Conservation (phyloP, 2,113 vertebrate genomes). For the Neodon shergylaensis region DNA sequence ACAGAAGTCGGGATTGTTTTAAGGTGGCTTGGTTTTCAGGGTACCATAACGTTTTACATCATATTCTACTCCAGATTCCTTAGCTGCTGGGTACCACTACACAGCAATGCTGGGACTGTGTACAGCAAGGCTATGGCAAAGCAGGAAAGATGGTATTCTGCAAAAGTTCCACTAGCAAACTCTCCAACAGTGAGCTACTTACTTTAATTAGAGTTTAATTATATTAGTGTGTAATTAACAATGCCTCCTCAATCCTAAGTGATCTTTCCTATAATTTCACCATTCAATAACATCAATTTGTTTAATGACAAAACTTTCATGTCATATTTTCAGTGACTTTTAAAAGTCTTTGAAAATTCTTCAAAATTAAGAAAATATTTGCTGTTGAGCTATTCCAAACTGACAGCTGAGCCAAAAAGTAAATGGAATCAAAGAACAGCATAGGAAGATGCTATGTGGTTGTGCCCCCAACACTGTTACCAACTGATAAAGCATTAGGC, state of each 20-base stretch:
- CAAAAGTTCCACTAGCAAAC: constrained; percentile 27
- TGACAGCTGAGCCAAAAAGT: not conserved
- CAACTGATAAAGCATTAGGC: not conserved
- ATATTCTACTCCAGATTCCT: not conserved
- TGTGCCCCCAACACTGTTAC: not conserved
- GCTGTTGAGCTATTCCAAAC: not conserved
- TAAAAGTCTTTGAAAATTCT: constrained; percentile 47
- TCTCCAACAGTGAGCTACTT: not conserved
- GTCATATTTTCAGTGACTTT: constrained; percentile 1
- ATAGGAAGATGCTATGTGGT: not conserved
- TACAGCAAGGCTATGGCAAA: not conserved
- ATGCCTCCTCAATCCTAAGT: not conserved
- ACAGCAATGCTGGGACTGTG: not conserved
- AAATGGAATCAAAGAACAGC: constrained; percentile 19
- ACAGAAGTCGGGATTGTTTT: not conserved
- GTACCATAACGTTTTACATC: not conserved
- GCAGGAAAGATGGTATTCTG: not conserved
- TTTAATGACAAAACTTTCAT: not conserved
- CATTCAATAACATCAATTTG: not conserved
- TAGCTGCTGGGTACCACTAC: not conserved
- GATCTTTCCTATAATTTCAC: constrained; percentile 40
- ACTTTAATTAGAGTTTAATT: constrained; percentile 3
- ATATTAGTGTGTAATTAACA: not conserved
- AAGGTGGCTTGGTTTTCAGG: constrained; percentile 21
- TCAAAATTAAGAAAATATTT: constrained; percentile 23